Conservation (phyloP, 2,113 vertebrate genomes). For the Pteruthius melanotis region DNA sequence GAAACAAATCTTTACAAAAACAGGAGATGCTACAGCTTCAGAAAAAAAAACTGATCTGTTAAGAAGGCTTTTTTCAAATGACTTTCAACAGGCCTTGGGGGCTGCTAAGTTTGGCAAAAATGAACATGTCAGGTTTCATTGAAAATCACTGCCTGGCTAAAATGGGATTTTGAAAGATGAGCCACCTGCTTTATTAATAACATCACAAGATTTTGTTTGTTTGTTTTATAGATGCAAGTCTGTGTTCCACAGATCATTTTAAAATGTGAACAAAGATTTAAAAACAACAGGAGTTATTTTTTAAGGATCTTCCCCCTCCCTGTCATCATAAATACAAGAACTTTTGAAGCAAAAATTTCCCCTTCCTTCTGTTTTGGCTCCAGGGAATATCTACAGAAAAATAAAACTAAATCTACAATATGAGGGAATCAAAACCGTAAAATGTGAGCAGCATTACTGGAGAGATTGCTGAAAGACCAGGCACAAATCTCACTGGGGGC, state of each 20-base stretch:
- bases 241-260: constrained; percentile 28
- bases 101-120: constrained; percentile 59
- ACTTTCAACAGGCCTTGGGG: constrained; percentile 56
- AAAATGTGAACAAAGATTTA: constrained; percentile 28
- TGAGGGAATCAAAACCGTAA: background rate
- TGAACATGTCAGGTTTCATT: constrained; percentile 64
- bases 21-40: background rate
- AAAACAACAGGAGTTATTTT: background rate
- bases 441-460: background rate
- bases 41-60: background rate
- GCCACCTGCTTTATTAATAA: constrained; percentile 61
- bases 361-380: constrained; percentile 42
- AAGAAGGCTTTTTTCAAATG: background rate
- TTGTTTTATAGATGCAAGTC: constrained; percentile 11
- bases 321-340: constrained; percentile 44
- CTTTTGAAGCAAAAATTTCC: constrained; percentile 1
- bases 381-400: constrained; percentile 11
- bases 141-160: constrained; percentile 61
- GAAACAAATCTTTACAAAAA: background rate
- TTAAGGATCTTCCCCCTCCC: background rate
- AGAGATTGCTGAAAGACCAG: background rate
- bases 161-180: constrained; percentile 66
- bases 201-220: background rate
- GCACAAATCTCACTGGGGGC: constrained; percentile 16
- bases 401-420: constrained; percentile 41